Base-by-base conservation (phyloP, 2,113 vertebrate species). In the Okapia johnstoni region DNA sequence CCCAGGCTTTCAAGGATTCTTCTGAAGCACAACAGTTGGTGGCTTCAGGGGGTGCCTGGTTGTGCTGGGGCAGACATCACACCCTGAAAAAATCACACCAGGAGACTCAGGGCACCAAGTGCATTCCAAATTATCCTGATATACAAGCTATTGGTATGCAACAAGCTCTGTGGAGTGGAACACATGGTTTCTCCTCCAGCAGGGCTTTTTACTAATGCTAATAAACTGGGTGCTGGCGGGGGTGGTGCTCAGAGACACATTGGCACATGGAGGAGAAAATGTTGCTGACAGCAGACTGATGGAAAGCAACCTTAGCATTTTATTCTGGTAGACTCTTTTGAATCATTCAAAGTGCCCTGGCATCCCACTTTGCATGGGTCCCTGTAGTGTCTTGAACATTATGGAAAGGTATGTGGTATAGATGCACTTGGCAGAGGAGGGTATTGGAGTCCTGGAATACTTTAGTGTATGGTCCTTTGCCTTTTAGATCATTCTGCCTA, bases 211-310 rank as follows among this genome's bases (percentile, higher is more conserved):
- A 76, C 10, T 46, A 4, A 33, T 80, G 28, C n/a, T 83, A 76
- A 11, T 57, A 61, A 87, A 91, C 19, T 25, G 40, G 23, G 30
- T 86, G 17, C 4, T 70, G 40, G 9, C 21, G 12, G 8, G 21
- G 3, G 2, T 21, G 5, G 3, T 14, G 1, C 23, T 12, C 6
- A 73, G 48, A 58, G 12, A 43, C 16, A 6, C 2, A 6, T 2
- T 54, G 17, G 54, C 33, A 58, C 3, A 26, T 2, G 13, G 15
- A 21, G n/a, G 40, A 58, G 30, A 85, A 58, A 17, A 30, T 61
- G 10, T 30, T 55, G 40, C 36, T 50, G 43, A 54, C 2, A 58
- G 5, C 13, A n/a, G 43, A 80, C 5, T 28, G 19, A 61, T 63
- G n/a, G 26, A 58, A 85, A 58, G 2, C 17, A 63, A 15, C 19